Conservation (phyloP, 1,140 invertebrate species). For the Atta colombica region DNA sequence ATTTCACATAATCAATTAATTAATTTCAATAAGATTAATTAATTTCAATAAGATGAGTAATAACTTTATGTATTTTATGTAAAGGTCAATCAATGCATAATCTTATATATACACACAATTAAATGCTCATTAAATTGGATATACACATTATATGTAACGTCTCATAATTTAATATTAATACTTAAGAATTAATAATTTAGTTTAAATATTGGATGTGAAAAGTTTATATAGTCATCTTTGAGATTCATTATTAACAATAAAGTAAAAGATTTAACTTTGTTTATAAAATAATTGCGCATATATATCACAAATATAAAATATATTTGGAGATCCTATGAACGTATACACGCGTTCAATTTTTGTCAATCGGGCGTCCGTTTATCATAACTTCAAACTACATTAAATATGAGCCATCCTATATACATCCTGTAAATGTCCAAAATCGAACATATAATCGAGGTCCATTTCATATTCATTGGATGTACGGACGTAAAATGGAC, state of each 20-base stretch:
- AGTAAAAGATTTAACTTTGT: not conserved
- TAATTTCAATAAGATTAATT: not conserved
- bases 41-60: not conserved
- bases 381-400: no score
- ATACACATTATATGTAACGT: not conserved
- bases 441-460: no score
- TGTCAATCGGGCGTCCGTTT: no score
- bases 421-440: no score
- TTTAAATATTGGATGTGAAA: not conserved
- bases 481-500: no score
- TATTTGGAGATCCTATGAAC: no score
- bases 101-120: not conserved
- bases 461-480: no score
- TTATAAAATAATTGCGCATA: constrained; percentile 8
- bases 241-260: constrained; percentile 2
- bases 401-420: no score
- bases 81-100: not conserved
- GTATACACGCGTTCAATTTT: no score
- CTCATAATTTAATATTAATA: not conserved
- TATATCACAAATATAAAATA: not conserved
- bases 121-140: not conserved
- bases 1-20: not conserved
- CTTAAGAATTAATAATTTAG: not conserved
- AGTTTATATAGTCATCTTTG: not conserved
- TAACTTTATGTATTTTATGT: not conserved